These are phyloP conservation scores for Fukomys damarensis DNA, from an alignment of 2,113 vertebrate genomes.

Conservation along the genomic window DNA sequence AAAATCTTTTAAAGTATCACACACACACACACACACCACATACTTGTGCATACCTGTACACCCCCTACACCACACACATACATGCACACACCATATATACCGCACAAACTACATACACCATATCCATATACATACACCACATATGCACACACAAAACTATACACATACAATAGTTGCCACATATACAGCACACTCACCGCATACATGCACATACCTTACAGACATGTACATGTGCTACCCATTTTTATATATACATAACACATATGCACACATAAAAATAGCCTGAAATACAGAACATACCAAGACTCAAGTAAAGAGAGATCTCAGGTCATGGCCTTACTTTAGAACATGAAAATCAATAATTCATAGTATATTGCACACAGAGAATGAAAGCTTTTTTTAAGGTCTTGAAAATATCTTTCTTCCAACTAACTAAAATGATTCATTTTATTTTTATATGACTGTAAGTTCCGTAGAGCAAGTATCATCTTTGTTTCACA, in stretches of 20 bases:
- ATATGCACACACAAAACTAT: no score
- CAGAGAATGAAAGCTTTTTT: background rate
- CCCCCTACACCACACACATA: background rate
- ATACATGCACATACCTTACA: no score
- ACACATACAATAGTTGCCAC: background rate
- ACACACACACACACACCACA: background rate
- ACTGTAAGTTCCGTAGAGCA: background rate
- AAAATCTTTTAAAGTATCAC: constrained; percentile 39
- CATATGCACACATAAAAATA: background rate
- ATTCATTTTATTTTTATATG: background rate
- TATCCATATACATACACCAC: background rate
- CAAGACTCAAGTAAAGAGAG: constrained; percentile 67
- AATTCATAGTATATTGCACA: background rate
- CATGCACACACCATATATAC: background rate
- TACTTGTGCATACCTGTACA: background rate
- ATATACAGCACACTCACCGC: background rate
- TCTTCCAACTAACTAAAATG: background rate
- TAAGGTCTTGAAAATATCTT: background rate
- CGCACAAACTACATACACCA: background rate
- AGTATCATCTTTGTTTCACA: background rate
- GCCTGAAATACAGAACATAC: background rate
- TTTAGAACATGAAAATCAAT: background rate
- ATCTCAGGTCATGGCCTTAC: constrained; percentile 48
- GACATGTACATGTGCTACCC: background rate
- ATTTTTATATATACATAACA: background rate